Evolutionary conservation across 2,797 vertebrate species (phyloP).

Genomic region (Platalea minor): DNA sequence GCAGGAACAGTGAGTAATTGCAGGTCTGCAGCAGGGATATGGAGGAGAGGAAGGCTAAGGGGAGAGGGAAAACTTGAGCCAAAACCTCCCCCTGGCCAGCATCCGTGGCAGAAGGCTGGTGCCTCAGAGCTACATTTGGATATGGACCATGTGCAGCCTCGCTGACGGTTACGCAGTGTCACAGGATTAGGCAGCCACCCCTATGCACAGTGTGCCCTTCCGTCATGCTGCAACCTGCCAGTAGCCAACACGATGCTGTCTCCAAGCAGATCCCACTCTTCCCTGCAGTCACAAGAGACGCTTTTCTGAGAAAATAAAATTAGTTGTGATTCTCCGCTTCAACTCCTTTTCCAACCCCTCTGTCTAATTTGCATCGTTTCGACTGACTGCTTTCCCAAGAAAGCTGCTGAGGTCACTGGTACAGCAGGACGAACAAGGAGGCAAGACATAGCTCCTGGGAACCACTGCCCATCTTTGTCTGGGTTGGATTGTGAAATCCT

Average conservation of each 20-base stretch:
- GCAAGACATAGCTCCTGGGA: background rate
- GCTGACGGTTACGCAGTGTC: rapidly evolving
- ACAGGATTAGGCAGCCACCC: background rate
- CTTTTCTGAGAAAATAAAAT: background rate
- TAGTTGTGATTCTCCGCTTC: background rate
- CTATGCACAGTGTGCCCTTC: background rate
- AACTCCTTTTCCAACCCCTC: background rate
- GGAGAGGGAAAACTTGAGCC: background rate
- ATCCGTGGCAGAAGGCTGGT: background rate
- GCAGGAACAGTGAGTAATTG: background rate
- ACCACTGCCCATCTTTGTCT: background rate
- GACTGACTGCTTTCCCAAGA: background rate
- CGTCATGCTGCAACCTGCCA: background rate
- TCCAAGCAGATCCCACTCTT: background rate
- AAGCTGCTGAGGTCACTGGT: background rate
- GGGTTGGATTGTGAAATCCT: background rate
- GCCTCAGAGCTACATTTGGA: background rate
- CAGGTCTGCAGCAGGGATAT: background rate
- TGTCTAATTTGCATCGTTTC: background rate
- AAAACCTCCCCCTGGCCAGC: background rate
- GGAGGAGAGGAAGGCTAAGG: background rate
- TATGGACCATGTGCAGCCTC: rapidly evolving
- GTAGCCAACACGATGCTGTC: background rate
- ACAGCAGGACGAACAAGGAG: background rate
- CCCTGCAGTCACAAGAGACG: background rate